Conservation (phyloP, 2,888 invertebrate species). For the Aphodius sticticus region DNA sequence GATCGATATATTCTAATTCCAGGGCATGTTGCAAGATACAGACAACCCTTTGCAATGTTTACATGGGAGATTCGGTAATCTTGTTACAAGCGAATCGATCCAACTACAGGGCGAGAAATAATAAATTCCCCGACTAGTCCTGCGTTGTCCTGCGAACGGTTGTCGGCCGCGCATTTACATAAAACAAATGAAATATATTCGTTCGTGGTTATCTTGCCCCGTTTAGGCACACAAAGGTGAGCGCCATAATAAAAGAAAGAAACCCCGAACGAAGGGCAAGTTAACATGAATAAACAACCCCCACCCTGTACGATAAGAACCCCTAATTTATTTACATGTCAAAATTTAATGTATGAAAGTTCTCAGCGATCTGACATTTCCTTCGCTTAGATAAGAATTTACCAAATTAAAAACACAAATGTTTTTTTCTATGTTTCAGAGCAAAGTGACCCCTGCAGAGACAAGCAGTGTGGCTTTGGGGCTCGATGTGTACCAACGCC, state of each 20-base stretch:
- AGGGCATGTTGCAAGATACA: background rate
- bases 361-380: background rate
- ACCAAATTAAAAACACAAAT: background rate
- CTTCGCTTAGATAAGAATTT: background rate
- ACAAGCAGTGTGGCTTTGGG: conserved; percentile 73
- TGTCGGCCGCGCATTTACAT: background rate
- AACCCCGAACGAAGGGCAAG: background rate
- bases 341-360: background rate
- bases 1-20: background rate
- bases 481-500: conserved; percentile 71
- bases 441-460: conserved; percentile 75
- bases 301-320: background rate
- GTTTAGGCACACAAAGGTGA: background rate
- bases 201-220: background rate
- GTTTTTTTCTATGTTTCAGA: conserved; percentile 60
- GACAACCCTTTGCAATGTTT: background rate
- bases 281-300: conserved; percentile 4
- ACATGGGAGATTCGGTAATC: background rate
- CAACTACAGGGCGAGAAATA: background rate
- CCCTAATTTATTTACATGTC: background rate
- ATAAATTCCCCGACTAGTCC: background rate
- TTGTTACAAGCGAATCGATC: background rate
- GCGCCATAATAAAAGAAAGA: background rate
- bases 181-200: conserved; percentile 4
- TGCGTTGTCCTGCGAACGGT: background rate